Evolutionary conservation across 1,140 invertebrate species (phyloP), one percentile per base, ranked within the genome.

Genomic region (Brachionus paranguensis): DNA sequence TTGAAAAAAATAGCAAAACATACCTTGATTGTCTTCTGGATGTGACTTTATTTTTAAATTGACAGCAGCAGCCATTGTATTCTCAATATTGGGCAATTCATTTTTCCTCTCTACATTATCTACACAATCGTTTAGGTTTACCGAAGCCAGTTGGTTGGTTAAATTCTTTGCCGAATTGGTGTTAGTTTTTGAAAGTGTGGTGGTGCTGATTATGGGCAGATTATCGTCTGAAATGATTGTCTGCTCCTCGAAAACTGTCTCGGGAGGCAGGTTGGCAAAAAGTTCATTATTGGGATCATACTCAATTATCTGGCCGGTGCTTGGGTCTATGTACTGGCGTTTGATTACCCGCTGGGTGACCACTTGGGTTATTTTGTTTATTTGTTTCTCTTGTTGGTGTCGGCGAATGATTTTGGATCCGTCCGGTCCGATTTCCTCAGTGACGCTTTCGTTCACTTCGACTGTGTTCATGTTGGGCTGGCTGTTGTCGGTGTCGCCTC

Each of bases 21-120:
- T 76, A 76, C 72, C 72, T 64, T 81, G 78, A 64, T 81, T 81
- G 12, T 81, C 78, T 68, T 81, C 78, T 64, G 78, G 78, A 43
- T 68, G 53, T 24, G 78, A 81, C 45, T 81, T 81, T 41, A 81
- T 68, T 65, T 68, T 81, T 20, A 81, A 37, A 24, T 43, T 45
- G 41, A 55, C 53, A n/a, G 33, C 33, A 24, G 76, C 55, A 64
- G 76, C 76, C 45, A 60, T 50, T 17, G 47, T 50, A 17, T 29
- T 43, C 27, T 79, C 76, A n/a, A 60, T 11, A 55, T 29, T 60
- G 5, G 45, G 33, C 68, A 20, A 3, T 72, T 50, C 17, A 47
- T 76, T 45, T 27, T 76, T 43, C 29, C 45, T 76, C 8, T 37
- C 12, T 17, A 33, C 43, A 76, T 76, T 76, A 50, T 76, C 72